Conservation (phyloP, 2,113 vertebrate genomes). For the Seriola rivoliana region DNA sequence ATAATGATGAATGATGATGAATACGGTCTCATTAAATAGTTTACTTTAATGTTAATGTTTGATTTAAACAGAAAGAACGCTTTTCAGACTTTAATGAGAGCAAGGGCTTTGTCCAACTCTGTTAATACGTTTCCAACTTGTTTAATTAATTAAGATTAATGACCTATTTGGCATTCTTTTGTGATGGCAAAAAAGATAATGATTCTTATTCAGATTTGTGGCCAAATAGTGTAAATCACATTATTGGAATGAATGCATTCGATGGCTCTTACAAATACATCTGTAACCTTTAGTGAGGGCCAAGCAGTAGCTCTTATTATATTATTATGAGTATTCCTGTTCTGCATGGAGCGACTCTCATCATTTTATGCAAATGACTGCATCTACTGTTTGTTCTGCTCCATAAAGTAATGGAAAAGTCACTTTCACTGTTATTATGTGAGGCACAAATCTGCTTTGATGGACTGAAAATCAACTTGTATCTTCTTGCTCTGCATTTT, state of each 20-base stretch:
- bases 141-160: conserved; percentile 67
- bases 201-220: conserved; percentile 32
- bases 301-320: conserved; percentile 54
- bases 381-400: conserved; percentile 76
- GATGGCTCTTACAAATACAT: conserved; percentile 54
- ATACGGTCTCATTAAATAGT: conserved; percentile 21
- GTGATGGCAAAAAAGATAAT: conserved; percentile 48
- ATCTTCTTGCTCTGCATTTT: conserved; percentile 5
- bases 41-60: conserved; percentile 31
- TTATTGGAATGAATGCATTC: conserved; percentile 38
- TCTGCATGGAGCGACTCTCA: conserved; percentile 74
- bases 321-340: conserved; percentile 63
- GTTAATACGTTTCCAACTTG: conserved; percentile 44
- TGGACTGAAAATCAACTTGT: conserved; percentile 48
- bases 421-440: conserved; percentile 60
- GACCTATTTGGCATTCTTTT: conserved; percentile 47
- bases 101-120: conserved; percentile 29
- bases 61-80: conserved; percentile 29
- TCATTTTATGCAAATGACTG: conserved; percentile 82
- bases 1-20: conserved; percentile 19
- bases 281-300: conserved; percentile 43
- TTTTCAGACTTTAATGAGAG: conserved; percentile 41
- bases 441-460: conserved; percentile 55
- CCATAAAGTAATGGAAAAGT: conserved; percentile 76
- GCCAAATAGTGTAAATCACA: conserved; percentile 56